Conservation (phyloP, 2,888 invertebrate species). For the Chrysolina oricalcia region DNA sequence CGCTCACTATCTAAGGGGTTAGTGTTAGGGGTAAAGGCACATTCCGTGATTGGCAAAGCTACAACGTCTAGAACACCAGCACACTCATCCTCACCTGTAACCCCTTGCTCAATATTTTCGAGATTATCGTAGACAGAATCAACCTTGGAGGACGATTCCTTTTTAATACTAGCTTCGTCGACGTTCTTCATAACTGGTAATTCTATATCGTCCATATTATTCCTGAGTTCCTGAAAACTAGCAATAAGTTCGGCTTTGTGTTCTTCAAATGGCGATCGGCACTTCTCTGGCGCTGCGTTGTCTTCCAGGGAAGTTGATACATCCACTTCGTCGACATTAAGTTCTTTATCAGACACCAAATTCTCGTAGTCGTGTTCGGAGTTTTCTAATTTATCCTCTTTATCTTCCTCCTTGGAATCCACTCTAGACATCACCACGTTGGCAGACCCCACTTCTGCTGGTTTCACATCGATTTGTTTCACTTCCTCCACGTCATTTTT, state of each 20-base stretch:
- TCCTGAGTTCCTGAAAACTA: conserved; percentile 67
- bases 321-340: conserved; percentile 53
- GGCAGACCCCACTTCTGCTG: conserved; percentile 62
- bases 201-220: conserved; percentile 55
- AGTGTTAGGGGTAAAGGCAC: conserved; percentile 56
- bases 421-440: conserved; percentile 66
- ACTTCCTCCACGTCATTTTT: conserved; percentile 61
- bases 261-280: conserved; percentile 64
- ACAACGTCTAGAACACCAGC: conserved; percentile 59
- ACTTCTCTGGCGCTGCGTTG: conserved; percentile 50
- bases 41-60: conserved; percentile 61
- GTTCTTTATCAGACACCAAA: conserved; percentile 63
- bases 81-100: conserved; percentile 68
- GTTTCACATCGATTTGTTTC: conserved; percentile 59
- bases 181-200: conserved; percentile 35
- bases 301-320: conserved; percentile 37
- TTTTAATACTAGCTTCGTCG: conserved; percentile 29
- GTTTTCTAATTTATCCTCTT: conserved; percentile 48
- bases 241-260: conserved; percentile 66
- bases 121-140: conserved; percentile 37
- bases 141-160: conserved; percentile 14
- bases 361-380: conserved; percentile 69
- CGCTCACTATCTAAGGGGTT: conserved; percentile 46
- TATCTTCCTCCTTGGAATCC: conserved; percentile 49
- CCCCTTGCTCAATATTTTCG: conserved; percentile 33